Conservation (phyloP, 2,113 vertebrate species). For the Syngnathus floridae region DNA sequence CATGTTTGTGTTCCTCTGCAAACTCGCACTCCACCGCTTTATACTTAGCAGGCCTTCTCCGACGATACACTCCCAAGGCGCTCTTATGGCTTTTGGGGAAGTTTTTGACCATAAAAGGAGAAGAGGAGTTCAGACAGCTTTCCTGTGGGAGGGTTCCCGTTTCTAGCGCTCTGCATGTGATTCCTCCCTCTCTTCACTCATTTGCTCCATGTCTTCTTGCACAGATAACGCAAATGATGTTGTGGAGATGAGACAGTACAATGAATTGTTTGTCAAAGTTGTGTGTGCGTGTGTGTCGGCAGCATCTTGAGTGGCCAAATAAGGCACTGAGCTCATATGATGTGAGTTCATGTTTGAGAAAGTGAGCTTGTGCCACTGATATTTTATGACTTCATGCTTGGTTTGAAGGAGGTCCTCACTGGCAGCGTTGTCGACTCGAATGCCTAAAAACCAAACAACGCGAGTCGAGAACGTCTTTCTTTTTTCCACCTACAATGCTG, state of each 20-base stretch:
- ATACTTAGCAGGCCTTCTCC: conserved; percentile 62
- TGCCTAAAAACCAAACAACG: background rate
- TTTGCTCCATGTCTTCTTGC: background rate
- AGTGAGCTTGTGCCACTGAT: background rate
- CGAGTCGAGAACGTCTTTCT: background rate
- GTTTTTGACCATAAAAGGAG: conserved; percentile 76
- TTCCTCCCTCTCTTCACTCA: conserved; percentile 15
- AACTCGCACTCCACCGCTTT: conserved; percentile 54
- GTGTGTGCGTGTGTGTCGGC: background rate
- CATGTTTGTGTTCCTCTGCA: conserved; percentile 16
- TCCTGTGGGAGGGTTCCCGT: conserved; percentile 72
- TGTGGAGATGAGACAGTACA: background rate
- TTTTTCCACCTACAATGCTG: background rate
- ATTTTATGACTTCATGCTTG: conserved; percentile 8
- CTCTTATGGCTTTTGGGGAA: conserved; percentile 65
- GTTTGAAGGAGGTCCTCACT: background rate
- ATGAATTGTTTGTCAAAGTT: background rate
- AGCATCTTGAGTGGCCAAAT: conserved; percentile 33
- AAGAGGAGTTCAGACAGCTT: conserved; percentile 61
- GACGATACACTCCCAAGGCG: conserved; percentile 56
- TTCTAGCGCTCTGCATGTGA: conserved; percentile 54
- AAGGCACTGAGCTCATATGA: conserved; percentile 23
- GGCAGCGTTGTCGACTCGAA: background rate
- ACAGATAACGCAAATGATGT: background rate
- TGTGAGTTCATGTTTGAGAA: conserved; percentile 11